Conservation (phyloP, 2,888 invertebrate species). For the Gisinianus flammeolus region DNA sequence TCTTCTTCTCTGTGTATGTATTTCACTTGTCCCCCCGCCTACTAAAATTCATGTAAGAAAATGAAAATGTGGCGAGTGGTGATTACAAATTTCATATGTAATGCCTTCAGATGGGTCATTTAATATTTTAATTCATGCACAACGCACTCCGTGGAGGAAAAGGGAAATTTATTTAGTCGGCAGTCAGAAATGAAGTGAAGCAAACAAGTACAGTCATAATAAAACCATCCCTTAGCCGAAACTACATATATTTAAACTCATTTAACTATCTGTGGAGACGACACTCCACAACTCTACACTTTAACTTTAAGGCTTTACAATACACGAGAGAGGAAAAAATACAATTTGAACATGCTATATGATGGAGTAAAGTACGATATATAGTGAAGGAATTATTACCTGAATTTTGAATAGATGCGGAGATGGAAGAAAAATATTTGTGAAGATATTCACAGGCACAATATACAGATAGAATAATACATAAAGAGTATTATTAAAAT, state of each 20-base stretch:
- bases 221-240: too few relatives aligned
- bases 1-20: too few relatives aligned
- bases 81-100: too few relatives aligned
- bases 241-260: neutral
- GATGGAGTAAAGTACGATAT: neutral
- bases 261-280: neutral
- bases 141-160: conserved; percentile 2
- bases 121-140: conserved; percentile 37
- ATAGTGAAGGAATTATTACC: conserved; percentile 24
- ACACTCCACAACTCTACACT: neutral
- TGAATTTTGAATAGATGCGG: conserved; percentile 30
- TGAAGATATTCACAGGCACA: too few relatives aligned
- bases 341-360: neutral
- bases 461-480: too few relatives aligned
- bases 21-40: too few relatives aligned
- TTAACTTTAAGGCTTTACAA: neutral
- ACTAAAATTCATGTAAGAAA: too few relatives aligned
- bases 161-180: conserved; percentile 34
- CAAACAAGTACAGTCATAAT: conserved; percentile 1
- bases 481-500: neutral
- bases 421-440: neutral
- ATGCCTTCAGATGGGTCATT: conserved; percentile 12
- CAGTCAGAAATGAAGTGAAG: conserved; percentile 20
- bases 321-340: too few relatives aligned
- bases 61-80: too few relatives aligned